Percentiles rank a stretch among this genome's conserved stretches.
These are phyloP conservation scores for Nomia melanderi DNA, from an alignment of 1,140 invertebrate species.

Conservation along the genomic window DNA sequence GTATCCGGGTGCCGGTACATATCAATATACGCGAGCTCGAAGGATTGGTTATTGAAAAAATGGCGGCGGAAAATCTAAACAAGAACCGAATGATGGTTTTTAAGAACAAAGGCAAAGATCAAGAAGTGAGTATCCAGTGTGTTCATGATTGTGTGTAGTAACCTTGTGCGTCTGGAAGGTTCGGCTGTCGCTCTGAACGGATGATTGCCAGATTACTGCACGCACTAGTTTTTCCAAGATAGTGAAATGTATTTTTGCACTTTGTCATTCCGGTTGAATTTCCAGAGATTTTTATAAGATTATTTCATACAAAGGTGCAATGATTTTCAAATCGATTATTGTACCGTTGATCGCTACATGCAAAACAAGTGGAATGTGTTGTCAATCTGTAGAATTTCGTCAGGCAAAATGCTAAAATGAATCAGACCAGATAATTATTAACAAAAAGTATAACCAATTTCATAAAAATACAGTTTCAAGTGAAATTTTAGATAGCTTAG, in stretches of 20 bases:
- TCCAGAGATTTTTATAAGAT: not conserved
- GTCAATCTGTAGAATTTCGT: not conserved
- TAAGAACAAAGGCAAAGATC: constrained; percentile 98
- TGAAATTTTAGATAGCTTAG: not conserved
- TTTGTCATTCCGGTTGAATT: constrained; percentile 1
- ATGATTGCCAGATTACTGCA: constrained; percentile 3
- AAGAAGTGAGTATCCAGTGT: constrained; percentile 89
- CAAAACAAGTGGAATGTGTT: constrained; percentile 9
- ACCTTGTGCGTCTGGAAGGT: constrained; percentile 2
- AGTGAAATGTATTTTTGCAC: not conserved
- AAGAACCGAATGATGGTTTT: constrained; percentile 94
- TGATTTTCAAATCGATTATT: not conserved
- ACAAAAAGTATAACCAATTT: not conserved
- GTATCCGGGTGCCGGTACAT: constrained; percentile 57
- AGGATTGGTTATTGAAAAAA: constrained; percentile 83
- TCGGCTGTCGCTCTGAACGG: constrained; percentile 25
- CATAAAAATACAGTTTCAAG: not conserved
- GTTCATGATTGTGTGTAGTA: not conserved
- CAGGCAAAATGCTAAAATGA: not conserved
- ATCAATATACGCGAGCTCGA: constrained; percentile 59
- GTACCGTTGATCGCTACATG: not conserved
- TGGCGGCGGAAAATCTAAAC: constrained; percentile 88
- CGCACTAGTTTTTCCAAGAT: constrained; percentile 30
- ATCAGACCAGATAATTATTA: not conserved
- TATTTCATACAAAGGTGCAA: not conserved